Percentiles rank a stretch among this genome's conserved stretches.
phyloP scores from a whole-genome alignment of 2,797 vertebrate species.

The Momotus momota region DNA sequence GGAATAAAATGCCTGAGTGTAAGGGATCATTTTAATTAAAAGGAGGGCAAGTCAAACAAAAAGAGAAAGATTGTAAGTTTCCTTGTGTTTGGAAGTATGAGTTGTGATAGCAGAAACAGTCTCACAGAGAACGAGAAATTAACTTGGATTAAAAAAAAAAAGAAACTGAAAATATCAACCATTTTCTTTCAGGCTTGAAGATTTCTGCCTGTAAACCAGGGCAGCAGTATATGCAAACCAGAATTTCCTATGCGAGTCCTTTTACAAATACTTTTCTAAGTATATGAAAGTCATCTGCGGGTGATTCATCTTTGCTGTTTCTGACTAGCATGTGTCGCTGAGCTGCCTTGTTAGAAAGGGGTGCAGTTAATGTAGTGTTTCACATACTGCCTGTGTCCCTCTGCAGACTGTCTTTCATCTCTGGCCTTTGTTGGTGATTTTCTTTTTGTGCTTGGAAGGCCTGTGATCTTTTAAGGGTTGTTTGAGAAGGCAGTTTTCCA shows the following conservation, averaged over 20 bases:
- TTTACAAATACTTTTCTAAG: not conserved
- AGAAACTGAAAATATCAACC: not conserved
- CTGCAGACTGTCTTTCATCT: not conserved
- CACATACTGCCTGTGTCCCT: fast-evolving
- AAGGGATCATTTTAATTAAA: not conserved
- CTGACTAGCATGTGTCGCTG: not conserved
- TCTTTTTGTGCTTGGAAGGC: not conserved
- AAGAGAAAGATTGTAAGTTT: not conserved
- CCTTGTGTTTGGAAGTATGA: not conserved
- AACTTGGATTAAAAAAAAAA: not conserved
- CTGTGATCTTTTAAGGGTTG: not conserved
- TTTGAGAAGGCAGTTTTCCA: not conserved
- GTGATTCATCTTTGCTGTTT: not conserved
- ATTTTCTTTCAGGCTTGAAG: not conserved
- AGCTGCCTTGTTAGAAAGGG: not conserved
- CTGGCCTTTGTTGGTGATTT: not conserved
- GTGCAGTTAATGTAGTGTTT: not conserved
- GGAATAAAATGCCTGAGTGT: not conserved
- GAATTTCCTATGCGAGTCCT: not conserved
- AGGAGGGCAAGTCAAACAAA: not conserved
- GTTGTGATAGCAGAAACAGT: not conserved
- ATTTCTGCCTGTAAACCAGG: not conserved
- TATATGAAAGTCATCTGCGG: not conserved
- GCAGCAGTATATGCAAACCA: not conserved
- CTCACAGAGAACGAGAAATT: not conserved